phyloP scores from a whole-genome alignment of 2,113 vertebrate species.

The Phyllostomus hastatus region DNA sequence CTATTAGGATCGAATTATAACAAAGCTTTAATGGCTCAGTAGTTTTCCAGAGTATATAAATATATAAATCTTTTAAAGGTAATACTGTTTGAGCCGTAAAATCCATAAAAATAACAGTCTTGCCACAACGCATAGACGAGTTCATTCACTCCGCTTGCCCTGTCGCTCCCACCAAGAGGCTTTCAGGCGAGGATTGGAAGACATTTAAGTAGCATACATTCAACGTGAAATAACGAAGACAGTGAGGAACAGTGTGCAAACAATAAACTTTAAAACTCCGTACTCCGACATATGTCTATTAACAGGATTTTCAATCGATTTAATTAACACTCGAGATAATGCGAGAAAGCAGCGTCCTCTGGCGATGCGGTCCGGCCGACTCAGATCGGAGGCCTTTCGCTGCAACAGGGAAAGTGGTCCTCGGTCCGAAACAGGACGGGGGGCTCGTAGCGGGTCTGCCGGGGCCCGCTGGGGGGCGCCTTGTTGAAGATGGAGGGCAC shows the following conservation, averaged over 20 bases:
- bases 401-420: constrained; percentile 88
- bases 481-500: constrained; percentile 90
- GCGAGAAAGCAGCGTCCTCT: neutral
- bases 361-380: rapidly evolving
- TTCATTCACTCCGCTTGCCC: neutral
- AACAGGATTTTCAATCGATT: neutral
- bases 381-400: constrained; percentile 74
- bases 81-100: constrained; percentile 7
- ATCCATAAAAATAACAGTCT: neutral
- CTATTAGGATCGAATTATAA: neutral
- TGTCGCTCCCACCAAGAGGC: neutral
- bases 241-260: constrained; percentile 43
- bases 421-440: constrained; percentile 93
- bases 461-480: constrained; percentile 83
- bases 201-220: neutral
- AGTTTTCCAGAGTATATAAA: neutral
- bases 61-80: constrained; percentile 11
- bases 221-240: neutral
- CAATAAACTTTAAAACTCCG: neutral
- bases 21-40: neutral
- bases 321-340: neutral
- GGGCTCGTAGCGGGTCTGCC: constrained; percentile 81
- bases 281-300: neutral
- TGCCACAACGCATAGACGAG: neutral
- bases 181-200: constrained; percentile 28